phyloP scores from a whole-genome alignment of 1,140 invertebrate genomes.

The Rhyacophila brunnea region DNA sequence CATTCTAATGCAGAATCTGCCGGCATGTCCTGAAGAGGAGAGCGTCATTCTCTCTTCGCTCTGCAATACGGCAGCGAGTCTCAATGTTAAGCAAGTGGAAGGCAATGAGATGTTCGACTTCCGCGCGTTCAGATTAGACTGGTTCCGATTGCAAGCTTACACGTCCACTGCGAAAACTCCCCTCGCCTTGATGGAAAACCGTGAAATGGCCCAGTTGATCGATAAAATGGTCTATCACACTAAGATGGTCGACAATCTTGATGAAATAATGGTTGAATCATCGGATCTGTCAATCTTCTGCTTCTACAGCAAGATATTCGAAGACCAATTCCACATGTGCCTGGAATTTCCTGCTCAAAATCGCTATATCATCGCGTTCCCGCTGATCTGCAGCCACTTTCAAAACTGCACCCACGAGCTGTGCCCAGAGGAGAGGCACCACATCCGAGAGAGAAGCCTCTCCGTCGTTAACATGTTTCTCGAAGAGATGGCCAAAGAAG shows the following conservation, averaged over 20 bases:
- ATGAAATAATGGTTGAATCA: slow-evolving; percentile 94
- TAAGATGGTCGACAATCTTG: slow-evolving; percentile 97
- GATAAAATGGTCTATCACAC: slow-evolving; percentile 97
- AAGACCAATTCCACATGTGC: slow-evolving; percentile 98
- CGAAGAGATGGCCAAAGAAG: slow-evolving; percentile 98
- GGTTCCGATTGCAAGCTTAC: slow-evolving; percentile 95
- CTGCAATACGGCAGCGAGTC: slow-evolving; percentile 82
- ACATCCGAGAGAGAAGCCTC: slow-evolving; percentile 91
- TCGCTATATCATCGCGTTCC: slow-evolving; percentile 96
- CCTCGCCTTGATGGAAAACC: slow-evolving; percentile 82
- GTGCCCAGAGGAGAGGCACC: slow-evolving; percentile 97
- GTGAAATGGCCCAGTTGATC: slow-evolving; percentile 85
- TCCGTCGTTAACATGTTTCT: slow-evolving; percentile 97
- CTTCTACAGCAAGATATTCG: slow-evolving; percentile 96
- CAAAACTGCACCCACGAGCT: slow-evolving; percentile 97
- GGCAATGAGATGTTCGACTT: slow-evolving; percentile 97
- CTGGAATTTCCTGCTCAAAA: slow-evolving; percentile 97
- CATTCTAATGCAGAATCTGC: slow-evolving; percentile 85
- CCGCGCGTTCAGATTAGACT: slow-evolving; percentile 90
- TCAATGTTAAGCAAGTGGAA: slow-evolving; percentile 94
- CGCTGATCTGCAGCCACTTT: slow-evolving; percentile 96
- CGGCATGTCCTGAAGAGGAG: slow-evolving; percentile 91
- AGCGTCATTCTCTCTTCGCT: slow-evolving; percentile 91
- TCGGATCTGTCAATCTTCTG: slow-evolving; percentile 97
- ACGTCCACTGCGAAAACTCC: slow-evolving; percentile 83